Conservation (phyloP, 2,888 invertebrate genomes). For the Dynastes grantii region DNA sequence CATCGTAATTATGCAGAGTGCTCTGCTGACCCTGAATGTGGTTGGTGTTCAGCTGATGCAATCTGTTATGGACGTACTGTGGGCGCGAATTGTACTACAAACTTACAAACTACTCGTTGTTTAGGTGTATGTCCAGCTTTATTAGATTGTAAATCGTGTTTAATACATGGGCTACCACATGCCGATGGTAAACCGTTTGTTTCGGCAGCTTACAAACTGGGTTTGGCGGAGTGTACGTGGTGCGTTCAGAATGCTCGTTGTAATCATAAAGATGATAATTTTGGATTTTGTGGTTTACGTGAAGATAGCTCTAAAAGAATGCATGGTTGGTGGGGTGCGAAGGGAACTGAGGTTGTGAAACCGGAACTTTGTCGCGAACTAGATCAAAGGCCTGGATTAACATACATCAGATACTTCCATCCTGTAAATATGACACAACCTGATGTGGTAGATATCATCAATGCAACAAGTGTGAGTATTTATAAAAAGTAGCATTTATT, state of each 20-base stretch:
- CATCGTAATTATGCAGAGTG: slow-evolving; percentile 86
- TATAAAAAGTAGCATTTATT: slow-evolving; percentile 56
- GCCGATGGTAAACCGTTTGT: slow-evolving; percentile 65
- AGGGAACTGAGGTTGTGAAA: slow-evolving; percentile 76
- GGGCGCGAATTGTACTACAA: slow-evolving; percentile 92
- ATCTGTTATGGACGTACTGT: slow-evolving; percentile 87
- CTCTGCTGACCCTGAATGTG: slow-evolving; percentile 92
- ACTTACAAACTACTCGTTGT: slow-evolving; percentile 89
- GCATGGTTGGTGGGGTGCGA: slow-evolving; percentile 92
- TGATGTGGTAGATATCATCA: slow-evolving; percentile 89
- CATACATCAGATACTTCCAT: slow-evolving; percentile 89
- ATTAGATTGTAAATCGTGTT: slow-evolving; percentile 91
- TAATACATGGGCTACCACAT: slow-evolving; percentile 83
- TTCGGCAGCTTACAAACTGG: slow-evolving; percentile 84
- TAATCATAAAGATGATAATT: slow-evolving; percentile 88
- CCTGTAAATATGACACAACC: slow-evolving; percentile 92
- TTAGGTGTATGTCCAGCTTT: slow-evolving; percentile 92
- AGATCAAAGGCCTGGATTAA: slow-evolving; percentile 90
- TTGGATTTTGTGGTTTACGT: slow-evolving; percentile 84
- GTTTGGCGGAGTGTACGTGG: slow-evolving; percentile 90
- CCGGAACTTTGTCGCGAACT: slow-evolving; percentile 85
- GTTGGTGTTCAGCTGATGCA: slow-evolving; percentile 87
- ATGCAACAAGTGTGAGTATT: slow-evolving; percentile 80
- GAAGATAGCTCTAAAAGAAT: slow-evolving; percentile 88
- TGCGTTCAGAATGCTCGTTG: slow-evolving; percentile 94